Percentiles rank a stretch among this genome's conserved stretches.
phyloP scores from a whole-genome alignment of 2,113 vertebrate species.

The Nesogale talazaci region DNA sequence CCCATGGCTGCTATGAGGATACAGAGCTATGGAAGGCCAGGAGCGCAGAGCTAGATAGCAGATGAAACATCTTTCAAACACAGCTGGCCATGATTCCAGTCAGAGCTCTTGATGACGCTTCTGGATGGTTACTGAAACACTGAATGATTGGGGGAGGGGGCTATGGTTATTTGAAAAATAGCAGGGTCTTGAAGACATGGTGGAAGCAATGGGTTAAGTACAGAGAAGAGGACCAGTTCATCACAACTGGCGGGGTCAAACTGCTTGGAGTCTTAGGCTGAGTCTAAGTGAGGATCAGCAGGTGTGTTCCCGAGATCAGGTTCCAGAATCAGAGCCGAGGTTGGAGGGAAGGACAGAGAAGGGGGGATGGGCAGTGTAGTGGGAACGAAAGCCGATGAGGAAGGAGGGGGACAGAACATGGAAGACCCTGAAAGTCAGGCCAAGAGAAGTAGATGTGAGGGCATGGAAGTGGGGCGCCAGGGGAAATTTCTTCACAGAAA shows the following conservation, averaged over 20 bases:
- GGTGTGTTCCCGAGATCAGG: background rate
- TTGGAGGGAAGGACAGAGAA: background rate
- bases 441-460: background rate
- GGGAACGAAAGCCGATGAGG: background rate
- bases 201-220: background rate
- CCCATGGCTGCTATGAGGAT: constrained; percentile 3
- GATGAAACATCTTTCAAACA: background rate
- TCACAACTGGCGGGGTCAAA: background rate
- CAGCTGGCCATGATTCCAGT: background rate
- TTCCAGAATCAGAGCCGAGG: background rate
- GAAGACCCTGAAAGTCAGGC: background rate
- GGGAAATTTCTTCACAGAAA: background rate
- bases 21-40: background rate
- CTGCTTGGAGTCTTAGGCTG: background rate
- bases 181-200: background rate
- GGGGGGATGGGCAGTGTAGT: background rate
- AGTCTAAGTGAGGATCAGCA: background rate
- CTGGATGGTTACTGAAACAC: background rate
- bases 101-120: background rate
- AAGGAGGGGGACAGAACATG: background rate
- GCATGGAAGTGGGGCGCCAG: background rate
- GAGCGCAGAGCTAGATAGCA: background rate
- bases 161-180: background rate
- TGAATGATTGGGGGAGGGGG: background rate
- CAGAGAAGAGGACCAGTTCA: background rate